phyloP scores from a whole-genome alignment of 2,113 vertebrate species.

The Dipodomys spectabilis region DNA sequence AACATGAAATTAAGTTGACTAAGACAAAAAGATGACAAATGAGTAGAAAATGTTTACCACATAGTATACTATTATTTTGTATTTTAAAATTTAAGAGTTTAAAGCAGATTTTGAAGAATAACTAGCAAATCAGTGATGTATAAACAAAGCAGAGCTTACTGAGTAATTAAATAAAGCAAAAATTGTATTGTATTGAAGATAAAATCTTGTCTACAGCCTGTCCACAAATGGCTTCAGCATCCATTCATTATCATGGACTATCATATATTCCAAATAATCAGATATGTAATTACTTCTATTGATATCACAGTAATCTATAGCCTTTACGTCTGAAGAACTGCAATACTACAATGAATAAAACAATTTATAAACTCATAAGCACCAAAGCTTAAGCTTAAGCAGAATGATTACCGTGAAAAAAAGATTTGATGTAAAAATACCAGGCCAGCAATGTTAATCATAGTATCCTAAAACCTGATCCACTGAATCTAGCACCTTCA shows the following conservation, averaged over 20 bases:
- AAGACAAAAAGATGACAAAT: not conserved
- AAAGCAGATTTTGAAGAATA: not conserved
- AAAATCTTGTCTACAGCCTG: not conserved
- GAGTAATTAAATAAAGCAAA: not conserved
- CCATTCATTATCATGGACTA: not conserved
- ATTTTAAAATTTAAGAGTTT: not conserved
- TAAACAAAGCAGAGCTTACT: not conserved
- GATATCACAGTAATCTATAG: not conserved
- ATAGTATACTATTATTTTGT: not conserved
- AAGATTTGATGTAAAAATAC: slow-evolving; percentile 34
- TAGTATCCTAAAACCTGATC: not conserved
- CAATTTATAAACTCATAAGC: slow-evolving; percentile 2
- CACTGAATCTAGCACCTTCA: slow-evolving; percentile 66
- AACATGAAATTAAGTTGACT: not conserved
- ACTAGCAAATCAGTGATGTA: not conserved
- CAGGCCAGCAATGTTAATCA: not conserved
- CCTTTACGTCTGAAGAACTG: not conserved
- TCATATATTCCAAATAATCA: not conserved
- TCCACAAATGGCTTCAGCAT: not conserved
- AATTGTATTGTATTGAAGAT: not conserved
- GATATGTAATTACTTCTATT: not conserved
- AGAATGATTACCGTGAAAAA: slow-evolving; percentile 67
- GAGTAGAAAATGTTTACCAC: not conserved
- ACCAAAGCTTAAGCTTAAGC: slow-evolving; percentile 24
- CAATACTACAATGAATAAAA: slow-evolving; percentile 55